Evolutionary conservation across 2,888 invertebrate genomes (phyloP).

Genomic region (Papilio demoleus): DNA sequence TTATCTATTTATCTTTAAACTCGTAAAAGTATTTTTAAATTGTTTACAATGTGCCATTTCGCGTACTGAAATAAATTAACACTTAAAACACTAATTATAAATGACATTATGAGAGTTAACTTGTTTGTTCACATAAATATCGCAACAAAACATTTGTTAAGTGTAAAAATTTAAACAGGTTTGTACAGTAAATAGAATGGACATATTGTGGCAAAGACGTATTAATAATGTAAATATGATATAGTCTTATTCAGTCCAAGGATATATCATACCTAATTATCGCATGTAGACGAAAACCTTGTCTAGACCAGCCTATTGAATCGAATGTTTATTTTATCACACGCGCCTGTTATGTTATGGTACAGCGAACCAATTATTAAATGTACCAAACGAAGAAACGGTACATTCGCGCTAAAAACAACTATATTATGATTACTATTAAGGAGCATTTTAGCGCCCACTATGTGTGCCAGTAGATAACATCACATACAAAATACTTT

Average conservation of each 20-base stretch:
- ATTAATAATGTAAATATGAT: constrained; percentile 19
- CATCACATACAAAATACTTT: no score
- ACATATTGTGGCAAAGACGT: not conserved
- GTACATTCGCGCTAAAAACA: constrained; percentile 7
- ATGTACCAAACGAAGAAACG: constrained; percentile 19
- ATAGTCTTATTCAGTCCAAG: constrained; percentile 26
- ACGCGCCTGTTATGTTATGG: constrained; percentile 35
- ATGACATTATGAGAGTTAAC: not conserved
- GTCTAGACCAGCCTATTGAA: constrained; percentile 39
- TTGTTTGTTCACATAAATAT: not conserved
- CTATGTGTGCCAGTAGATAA: not conserved
- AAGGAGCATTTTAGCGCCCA: constrained; percentile 17
- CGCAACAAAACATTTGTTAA: not conserved
- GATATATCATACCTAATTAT: constrained; percentile 16
- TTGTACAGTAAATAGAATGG: not conserved
- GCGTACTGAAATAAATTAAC: not conserved
- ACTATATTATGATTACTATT: constrained; percentile 6
- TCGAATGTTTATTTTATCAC: constrained; percentile 41
- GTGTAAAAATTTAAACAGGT: constrained; percentile 1
- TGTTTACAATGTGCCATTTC: not conserved
- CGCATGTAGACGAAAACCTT: constrained; percentile 28
- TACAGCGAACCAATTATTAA: constrained; percentile 37
- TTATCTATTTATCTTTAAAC: not conserved
- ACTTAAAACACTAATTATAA: not conserved
- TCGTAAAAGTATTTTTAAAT: not conserved